A percentile compares a stretch with the other conserved stretches of the same genome.
phyloP scores from a whole-genome alignment of 30 jellyfish, hydroid and myxozoan species.

The Hydractinia symbiolongicarpus region DNA sequence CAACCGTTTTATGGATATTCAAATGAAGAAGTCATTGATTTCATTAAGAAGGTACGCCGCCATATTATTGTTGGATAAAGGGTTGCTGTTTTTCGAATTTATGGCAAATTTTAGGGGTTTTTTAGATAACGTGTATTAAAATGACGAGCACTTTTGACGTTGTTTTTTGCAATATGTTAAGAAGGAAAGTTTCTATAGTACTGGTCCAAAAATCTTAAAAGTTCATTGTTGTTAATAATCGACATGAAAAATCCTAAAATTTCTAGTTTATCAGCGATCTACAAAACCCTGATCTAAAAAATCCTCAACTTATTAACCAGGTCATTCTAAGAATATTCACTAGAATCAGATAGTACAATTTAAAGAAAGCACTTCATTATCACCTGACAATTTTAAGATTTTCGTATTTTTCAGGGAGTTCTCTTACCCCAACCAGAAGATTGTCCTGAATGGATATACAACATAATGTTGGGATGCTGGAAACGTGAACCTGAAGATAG shows the following conservation, averaged over 20 bases:
- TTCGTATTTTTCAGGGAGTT: slow-evolving; percentile 64
- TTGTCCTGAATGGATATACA: slow-evolving; percentile 79
- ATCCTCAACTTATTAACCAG: no score
- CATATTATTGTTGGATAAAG: background rate
- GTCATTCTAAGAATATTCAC: no score
- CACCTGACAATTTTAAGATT: background rate
- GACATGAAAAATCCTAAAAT: no score
- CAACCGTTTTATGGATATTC: slow-evolving; percentile 97
- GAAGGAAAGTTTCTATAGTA: no score
- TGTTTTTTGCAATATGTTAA: no score
- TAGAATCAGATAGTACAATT: no score
- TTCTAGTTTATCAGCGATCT: no score
- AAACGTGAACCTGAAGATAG: slow-evolving; percentile 68
- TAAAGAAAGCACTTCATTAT: background rate
- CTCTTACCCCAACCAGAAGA: slow-evolving; percentile 83
- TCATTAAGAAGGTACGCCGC: slow-evolving; percentile 68
- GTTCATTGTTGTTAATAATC: no score
- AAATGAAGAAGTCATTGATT: slow-evolving; percentile 92
- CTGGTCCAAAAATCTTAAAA: no score
- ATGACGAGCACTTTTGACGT: no score
- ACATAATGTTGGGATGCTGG: slow-evolving; percentile 84
- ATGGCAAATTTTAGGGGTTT: background rate
- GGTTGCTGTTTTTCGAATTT: background rate
- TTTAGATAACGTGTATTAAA: background rate
- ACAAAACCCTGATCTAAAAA: no score